phyloP scores from a whole-genome alignment of 1,140 invertebrate species.

The Pachypsylla venusta region DNA sequence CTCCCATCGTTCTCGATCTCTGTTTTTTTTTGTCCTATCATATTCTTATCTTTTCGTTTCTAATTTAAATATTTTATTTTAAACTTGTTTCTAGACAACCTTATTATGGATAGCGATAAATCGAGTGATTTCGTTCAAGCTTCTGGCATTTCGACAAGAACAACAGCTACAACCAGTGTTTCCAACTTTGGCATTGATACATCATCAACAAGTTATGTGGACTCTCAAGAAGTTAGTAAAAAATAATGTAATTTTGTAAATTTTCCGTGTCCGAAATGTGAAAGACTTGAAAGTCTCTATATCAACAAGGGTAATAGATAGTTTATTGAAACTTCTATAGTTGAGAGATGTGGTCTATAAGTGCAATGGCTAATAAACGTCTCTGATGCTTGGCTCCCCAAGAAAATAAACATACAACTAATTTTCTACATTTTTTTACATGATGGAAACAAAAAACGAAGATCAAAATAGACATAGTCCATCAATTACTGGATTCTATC shows the following conservation, averaged over 20 bases:
- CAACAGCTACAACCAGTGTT: background rate
- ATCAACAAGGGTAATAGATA: background rate
- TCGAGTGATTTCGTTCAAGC: too few relatives aligned
- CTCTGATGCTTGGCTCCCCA: background rate
- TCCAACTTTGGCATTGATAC: background rate
- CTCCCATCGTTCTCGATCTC: too few relatives aligned
- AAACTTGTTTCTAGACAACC: too few relatives aligned
- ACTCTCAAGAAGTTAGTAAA: background rate
- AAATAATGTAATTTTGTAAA: background rate
- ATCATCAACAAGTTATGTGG: background rate
- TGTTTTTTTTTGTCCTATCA: too few relatives aligned
- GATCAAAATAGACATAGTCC: too few relatives aligned
- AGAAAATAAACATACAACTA: too few relatives aligned
- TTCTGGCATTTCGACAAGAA: background rate
- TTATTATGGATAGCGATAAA: too few relatives aligned
- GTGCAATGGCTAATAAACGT: background rate
- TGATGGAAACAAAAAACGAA: background rate
- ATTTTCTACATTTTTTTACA: too few relatives aligned
- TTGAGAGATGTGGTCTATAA: too few relatives aligned
- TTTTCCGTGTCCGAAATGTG: background rate
- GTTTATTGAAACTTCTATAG: background rate
- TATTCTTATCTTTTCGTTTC: too few relatives aligned
- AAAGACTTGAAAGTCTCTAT: background rate
- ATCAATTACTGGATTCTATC: too few relatives aligned
- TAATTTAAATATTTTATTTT: too few relatives aligned